Evolutionary conservation across 2,113 vertebrate species (phyloP).

Genomic region (Odocoileus virginianus): DNA sequence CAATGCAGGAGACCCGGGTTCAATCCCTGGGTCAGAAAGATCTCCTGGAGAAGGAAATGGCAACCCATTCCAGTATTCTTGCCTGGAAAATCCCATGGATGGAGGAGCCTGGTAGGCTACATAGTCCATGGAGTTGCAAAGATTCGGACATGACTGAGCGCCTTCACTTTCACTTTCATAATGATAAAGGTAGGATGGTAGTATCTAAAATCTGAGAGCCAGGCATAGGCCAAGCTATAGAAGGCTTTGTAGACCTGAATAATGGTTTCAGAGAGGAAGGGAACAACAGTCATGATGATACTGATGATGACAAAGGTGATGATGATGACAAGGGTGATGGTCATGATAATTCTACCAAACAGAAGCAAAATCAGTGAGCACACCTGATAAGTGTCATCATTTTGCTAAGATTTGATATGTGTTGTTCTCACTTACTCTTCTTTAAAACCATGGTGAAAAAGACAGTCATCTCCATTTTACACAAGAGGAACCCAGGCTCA

Average conservation of each 20-base stretch:
- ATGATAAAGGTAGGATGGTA: background rate
- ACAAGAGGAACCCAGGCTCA: background rate
- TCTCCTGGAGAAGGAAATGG: background rate
- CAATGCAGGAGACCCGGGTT: background rate
- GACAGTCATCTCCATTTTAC: background rate
- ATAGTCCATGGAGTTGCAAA: background rate
- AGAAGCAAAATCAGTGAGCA: background rate
- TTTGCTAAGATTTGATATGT: background rate
- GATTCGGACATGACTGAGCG: rapidly evolving
- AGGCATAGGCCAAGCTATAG: background rate
- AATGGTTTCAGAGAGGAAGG: background rate
- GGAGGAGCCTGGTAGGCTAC: background rate
- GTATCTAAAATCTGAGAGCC: background rate
- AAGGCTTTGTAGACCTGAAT: background rate
- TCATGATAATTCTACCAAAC: background rate
- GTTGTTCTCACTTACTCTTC: background rate
- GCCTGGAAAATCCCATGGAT: background rate
- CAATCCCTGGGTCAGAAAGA: background rate
- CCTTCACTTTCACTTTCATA: background rate
- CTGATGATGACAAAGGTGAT: background rate
- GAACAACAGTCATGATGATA: too few relatives aligned
- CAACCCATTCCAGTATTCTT: background rate
- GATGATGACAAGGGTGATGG: background rate
- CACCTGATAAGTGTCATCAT: background rate
- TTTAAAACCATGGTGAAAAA: background rate